Percentiles rank a stretch among this genome's conserved stretches.
These are phyloP conservation scores for Leptinotarsa undecemlineata DNA, from an alignment of 1,140 invertebrate genomes.

Conservation along the genomic window DNA sequence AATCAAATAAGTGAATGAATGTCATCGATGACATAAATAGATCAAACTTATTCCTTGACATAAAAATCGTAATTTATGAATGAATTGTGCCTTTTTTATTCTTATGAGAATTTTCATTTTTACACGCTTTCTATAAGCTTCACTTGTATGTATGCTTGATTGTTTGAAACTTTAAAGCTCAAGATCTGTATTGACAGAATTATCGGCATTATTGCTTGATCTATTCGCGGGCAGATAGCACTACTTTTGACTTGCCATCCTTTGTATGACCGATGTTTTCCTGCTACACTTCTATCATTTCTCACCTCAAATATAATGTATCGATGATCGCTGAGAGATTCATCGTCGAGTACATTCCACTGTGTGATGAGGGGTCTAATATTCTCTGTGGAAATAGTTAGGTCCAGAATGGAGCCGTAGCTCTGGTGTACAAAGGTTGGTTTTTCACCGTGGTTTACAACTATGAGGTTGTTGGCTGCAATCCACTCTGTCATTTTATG, in stretches of 20 bases:
- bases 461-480: slow-evolving; percentile 4
- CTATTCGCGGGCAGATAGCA: no score
- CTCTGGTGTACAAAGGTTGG: background rate
- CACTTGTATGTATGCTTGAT: no score
- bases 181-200: no score
- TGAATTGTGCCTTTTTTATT: no score
- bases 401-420: background rate
- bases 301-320: slow-evolving; percentile 2
- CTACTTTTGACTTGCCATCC: slow-evolving; percentile 4
- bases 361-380: background rate
- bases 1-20: no score
- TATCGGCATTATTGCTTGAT: no score
- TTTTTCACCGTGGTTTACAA: background rate
- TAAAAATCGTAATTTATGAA: no score
- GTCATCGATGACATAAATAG: no score
- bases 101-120: no score
- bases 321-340: background rate
- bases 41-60: no score
- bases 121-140: no score
- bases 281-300: background rate
- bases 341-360: background rate
- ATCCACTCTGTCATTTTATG: slow-evolving; percentile 6
- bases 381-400: background rate
- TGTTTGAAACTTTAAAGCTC: no score
- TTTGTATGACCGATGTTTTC: background rate